Percentiles rank a stretch among this genome's conserved stretches.
Evolutionary conservation across 30 jellyfish, hydroid and myxozoan species (phyloP).

Genomic region (Aurelia coerulea): DNA sequence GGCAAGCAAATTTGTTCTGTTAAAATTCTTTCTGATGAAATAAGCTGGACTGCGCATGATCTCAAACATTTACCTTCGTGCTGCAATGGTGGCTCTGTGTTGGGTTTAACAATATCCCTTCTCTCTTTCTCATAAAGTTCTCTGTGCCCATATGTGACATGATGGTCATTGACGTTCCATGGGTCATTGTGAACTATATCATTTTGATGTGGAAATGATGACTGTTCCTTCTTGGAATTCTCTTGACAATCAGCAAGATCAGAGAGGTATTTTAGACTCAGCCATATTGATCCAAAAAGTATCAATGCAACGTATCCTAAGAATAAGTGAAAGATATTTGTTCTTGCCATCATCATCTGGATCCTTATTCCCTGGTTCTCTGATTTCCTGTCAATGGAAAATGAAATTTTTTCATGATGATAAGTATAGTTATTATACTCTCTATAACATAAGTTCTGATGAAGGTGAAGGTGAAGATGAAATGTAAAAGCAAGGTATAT

Average conservation of each 20-base stretch:
- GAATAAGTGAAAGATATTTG: slow-evolving; percentile 11
- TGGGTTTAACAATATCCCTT: slow-evolving; percentile 8
- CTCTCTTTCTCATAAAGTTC: background rate
- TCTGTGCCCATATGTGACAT: slow-evolving; percentile 27
- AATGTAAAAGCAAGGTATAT: too few species aligned
- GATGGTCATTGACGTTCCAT: slow-evolving; percentile 72
- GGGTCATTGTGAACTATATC: slow-evolving; percentile 19
- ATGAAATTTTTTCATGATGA: background rate
- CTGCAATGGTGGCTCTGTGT: background rate
- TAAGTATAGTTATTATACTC: too few species aligned
- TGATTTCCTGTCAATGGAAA: background rate
- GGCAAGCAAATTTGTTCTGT: too few species aligned
- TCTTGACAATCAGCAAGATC: slow-evolving; percentile 43
- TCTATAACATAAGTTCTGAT: too few species aligned
- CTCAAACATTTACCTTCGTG: background rate
- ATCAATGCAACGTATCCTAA: slow-evolving; percentile 37
- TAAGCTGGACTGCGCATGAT: background rate
- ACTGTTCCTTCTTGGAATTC: background rate
- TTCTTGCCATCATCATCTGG: slow-evolving; percentile 21
- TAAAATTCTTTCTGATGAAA: background rate
- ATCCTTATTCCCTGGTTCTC: background rate
- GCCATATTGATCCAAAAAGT: slow-evolving; percentile 39
- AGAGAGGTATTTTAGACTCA: slow-evolving; percentile 48
- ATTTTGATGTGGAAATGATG: slow-evolving; percentile 34
- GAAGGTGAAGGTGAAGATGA: too few species aligned